phyloP scores from a whole-genome alignment of 2,888 invertebrate species.

The Cerastis leucographa region DNA sequence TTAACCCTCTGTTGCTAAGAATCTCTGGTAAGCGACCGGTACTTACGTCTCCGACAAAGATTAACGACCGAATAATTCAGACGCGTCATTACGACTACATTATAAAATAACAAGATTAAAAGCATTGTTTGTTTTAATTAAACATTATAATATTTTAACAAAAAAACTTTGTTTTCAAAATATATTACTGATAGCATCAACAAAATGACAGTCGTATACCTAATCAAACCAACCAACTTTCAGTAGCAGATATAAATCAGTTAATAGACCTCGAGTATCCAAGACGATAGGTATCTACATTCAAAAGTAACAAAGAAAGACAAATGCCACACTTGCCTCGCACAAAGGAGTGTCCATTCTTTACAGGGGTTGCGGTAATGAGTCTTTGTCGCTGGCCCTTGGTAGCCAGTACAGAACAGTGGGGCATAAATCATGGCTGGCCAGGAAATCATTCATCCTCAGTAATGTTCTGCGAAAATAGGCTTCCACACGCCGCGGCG shows the following conservation, averaged over 20 bases:
- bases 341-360: conserved; percentile 87
- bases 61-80: conserved; percentile 72
- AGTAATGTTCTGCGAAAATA: conserved; percentile 90
- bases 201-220: conserved; percentile 29
- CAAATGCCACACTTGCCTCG: conserved; percentile 83
- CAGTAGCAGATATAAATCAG: conserved; percentile 72
- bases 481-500: conserved; percentile 84
- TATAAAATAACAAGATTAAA: conserved; percentile 55
- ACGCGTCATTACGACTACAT: conserved; percentile 64
- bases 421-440: conserved; percentile 86
- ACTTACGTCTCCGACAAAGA: conserved; percentile 73
- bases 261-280: conserved; percentile 70
- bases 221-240: conserved; percentile 65
- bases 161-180: conserved; percentile 30
- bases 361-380: conserved; percentile 80
- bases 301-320: conserved; percentile 83
- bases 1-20: conserved; percentile 70
- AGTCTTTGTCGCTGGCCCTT: conserved; percentile 79
- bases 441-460: conserved; percentile 90
- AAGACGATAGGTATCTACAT: conserved; percentile 74
- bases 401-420: conserved; percentile 72
- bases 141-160: conserved; percentile 37
- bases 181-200: conserved; percentile 30
- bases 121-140: conserved; percentile 54
- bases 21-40: conserved; percentile 72